phyloP scores from a whole-genome alignment of 2,888 invertebrate species.

The Leptopterna dolabrata region DNA sequence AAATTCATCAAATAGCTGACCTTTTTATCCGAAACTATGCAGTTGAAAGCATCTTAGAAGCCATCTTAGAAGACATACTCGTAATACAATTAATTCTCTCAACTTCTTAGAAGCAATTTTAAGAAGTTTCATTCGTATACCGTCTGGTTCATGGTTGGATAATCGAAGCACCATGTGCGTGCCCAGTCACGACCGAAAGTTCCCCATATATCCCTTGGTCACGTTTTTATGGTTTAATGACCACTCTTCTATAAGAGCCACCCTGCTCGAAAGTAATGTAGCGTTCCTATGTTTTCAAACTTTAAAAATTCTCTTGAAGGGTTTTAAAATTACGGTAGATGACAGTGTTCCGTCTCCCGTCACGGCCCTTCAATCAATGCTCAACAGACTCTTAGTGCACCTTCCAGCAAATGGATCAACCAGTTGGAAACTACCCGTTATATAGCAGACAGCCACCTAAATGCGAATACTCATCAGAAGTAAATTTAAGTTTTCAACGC shows the following conservation, averaged over 20 bases:
- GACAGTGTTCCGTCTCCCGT: background rate
- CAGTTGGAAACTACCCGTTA: too few relatives aligned
- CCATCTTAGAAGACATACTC: too few relatives aligned
- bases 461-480: too few relatives aligned
- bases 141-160: background rate
- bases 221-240: slow-evolving; percentile 46
- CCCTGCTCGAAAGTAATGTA: background rate
- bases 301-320: background rate
- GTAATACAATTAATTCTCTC: too few relatives aligned
- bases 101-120: too few relatives aligned
- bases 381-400: background rate
- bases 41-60: background rate
- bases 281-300: background rate
- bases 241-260: background rate
- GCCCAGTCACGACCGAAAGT: slow-evolving; percentile 25
- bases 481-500: too few relatives aligned
- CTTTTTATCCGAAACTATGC: background rate
- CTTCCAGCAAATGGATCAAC: background rate
- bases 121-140: background rate
- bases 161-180: background rate
- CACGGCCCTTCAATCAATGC: background rate
- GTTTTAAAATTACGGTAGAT: background rate
- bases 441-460: too few relatives aligned
- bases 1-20: too few relatives aligned
- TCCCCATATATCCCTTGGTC: slow-evolving; percentile 20